These are phyloP conservation scores for Poecilia picta DNA, from an alignment of 2,797 vertebrate species.

Conservation along the genomic window DNA sequence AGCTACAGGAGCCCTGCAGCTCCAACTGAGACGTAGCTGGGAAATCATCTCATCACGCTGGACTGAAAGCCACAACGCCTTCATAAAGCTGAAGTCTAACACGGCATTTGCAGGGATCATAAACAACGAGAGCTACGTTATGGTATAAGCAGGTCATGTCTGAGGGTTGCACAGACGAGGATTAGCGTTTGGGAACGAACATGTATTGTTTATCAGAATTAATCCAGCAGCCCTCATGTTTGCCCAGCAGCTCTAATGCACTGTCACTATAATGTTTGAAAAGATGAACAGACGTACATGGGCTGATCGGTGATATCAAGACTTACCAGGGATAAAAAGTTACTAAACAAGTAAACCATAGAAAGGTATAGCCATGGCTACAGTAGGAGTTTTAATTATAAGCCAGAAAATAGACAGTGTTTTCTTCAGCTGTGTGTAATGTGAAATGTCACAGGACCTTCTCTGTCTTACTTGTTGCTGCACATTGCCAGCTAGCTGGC, in stretches of 20 bases:
- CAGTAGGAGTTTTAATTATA: background rate
- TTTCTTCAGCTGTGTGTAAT: background rate
- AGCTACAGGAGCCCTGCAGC: conserved; percentile 49
- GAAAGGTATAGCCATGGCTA: background rate
- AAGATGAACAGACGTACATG: conserved; percentile 6
- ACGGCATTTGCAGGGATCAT: conserved; percentile 14
- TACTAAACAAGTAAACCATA: background rate
- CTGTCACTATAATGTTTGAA: conserved; percentile 12
- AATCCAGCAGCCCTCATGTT: conserved; percentile 3
- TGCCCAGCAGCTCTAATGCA: background rate
- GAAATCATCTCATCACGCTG: conserved; percentile 22
- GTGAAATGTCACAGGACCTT: background rate
- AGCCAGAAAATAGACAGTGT: background rate
- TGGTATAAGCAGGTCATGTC: conserved; percentile 1
- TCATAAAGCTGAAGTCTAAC: conserved; percentile 5
- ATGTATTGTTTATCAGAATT: conserved; percentile 11
- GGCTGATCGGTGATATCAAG: background rate
- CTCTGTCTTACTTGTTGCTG: background rate
- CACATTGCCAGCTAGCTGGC: background rate
- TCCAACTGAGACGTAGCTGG: conserved; percentile 18
- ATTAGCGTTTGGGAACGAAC: conserved; percentile 18
- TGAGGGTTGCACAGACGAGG: conserved; percentile 8
- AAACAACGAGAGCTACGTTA: conserved; percentile 1
- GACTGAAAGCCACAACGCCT: conserved; percentile 14
- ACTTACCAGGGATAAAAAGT: background rate